A percentile compares a stretch with the other conserved stretches of the same genome.
phyloP scores from a whole-genome alignment of 2,113 vertebrate genomes.

The Mola mola region DNA sequence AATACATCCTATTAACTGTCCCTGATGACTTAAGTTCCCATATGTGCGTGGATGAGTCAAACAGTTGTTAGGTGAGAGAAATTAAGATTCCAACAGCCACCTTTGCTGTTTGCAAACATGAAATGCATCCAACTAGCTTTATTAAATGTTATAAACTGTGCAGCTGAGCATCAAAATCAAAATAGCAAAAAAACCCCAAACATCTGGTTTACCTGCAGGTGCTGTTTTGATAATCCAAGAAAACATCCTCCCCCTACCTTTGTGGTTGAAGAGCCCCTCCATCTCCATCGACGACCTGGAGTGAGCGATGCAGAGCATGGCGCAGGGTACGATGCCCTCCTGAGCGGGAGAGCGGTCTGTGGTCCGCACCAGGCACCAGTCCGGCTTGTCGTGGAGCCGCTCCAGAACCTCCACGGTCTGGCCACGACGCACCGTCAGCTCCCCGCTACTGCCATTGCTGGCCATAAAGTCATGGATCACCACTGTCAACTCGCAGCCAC shows the following conservation, averaged over 20 bases:
- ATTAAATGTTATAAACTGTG: not conserved
- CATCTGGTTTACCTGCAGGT: not conserved
- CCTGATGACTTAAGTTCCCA: not conserved
- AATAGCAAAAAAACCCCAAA: too few species aligned
- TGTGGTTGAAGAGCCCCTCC: slow-evolving; percentile 98
- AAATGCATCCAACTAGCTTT: slow-evolving; percentile 10
- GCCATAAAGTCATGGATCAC: slow-evolving; percentile 95
- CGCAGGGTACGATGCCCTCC: slow-evolving; percentile 92
- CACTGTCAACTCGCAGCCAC: slow-evolving; percentile 94
- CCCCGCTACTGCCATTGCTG: slow-evolving; percentile 87
- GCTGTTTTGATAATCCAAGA: not conserved
- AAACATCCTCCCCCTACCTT: slow-evolving; percentile 84
- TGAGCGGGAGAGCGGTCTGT: slow-evolving; percentile 92
- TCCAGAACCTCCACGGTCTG: slow-evolving; percentile 95
- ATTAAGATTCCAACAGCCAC: not conserved
- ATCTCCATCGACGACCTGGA: slow-evolving; percentile 96
- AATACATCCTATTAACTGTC: slow-evolving; percentile 1
- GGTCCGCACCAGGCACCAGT: slow-evolving; percentile 95
- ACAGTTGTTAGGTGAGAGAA: slow-evolving; percentile 18
- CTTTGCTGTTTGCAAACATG: not conserved
- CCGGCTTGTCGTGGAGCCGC: slow-evolving; percentile 91
- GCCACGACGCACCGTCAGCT: slow-evolving; percentile 91
- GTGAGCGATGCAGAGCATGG: slow-evolving; percentile 94
- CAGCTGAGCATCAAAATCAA: not conserved
- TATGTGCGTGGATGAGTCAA: slow-evolving; percentile 12